Evolutionary conservation across 2,888 invertebrate species (phyloP).

Genomic region (Apamea crenata): DNA sequence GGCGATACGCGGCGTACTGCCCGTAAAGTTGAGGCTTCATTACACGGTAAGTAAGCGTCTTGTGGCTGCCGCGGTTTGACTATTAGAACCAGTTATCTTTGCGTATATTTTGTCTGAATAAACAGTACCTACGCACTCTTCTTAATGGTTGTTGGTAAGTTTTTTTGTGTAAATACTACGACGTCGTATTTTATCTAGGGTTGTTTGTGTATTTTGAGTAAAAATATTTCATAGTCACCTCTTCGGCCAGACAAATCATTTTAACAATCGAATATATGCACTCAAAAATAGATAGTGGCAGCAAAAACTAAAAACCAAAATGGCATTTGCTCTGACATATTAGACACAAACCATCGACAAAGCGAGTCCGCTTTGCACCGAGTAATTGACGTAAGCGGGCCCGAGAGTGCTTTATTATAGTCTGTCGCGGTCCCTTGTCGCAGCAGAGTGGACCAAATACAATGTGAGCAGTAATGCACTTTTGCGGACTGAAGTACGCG

Average conservation of each 20-base stretch:
- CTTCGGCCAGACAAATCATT: neutral
- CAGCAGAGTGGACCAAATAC: conserved; percentile 20
- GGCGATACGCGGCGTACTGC: conserved; percentile 33
- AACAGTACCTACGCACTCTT: neutral
- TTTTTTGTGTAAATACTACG: neutral
- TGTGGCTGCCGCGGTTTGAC: neutral
- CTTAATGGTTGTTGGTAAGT: neutral
- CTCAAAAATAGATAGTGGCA: neutral
- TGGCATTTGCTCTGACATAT: conserved; percentile 41
- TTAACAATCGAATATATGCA: neutral
- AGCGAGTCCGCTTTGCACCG: conserved; percentile 34
- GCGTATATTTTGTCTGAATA: neutral
- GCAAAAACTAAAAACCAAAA: conserved; percentile 3
- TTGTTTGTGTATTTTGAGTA: neutral
- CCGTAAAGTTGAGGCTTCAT: conserved; percentile 39
- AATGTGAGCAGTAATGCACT: conserved; percentile 54
- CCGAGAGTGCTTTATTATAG: conserved; percentile 58
- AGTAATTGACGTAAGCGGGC: conserved; percentile 54
- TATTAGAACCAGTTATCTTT: conserved; percentile 9
- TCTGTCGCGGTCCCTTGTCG: conserved; percentile 18
- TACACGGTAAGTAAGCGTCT: conserved; percentile 28
- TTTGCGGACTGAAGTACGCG: conserved; percentile 35
- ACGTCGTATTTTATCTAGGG: neutral
- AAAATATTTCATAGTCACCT: neutral
- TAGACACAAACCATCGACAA: conserved; percentile 41